Evolutionary conservation across 2,113 vertebrate genomes (phyloP).

Genomic region (Zapornia atra): DNA sequence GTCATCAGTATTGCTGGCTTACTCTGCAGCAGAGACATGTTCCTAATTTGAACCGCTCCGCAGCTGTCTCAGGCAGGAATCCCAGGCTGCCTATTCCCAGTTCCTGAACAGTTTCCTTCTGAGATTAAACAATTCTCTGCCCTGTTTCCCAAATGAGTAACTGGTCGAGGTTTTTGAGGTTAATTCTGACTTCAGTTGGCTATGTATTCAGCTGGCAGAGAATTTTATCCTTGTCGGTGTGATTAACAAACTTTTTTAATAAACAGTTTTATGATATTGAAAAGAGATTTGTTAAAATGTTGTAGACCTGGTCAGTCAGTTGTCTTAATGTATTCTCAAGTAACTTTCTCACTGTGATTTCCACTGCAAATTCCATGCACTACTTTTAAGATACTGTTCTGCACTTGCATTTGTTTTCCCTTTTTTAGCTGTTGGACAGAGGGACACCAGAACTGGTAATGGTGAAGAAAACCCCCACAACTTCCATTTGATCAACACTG

Average conservation of each 20-base stretch:
- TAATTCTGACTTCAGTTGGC: background rate
- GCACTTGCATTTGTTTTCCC: background rate
- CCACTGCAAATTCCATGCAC: background rate
- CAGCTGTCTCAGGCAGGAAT: constrained; percentile 38
- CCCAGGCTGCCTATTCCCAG: background rate
- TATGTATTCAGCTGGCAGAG: background rate
- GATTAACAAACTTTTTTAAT: background rate
- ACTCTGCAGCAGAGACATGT: background rate
- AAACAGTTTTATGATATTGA: background rate
- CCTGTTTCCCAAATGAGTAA: background rate
- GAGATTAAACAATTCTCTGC: background rate
- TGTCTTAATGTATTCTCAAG: background rate
- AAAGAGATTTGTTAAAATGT: background rate
- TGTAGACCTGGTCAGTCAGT: background rate
- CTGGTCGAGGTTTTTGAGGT: background rate
- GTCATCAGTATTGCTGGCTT: background rate
- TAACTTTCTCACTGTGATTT: background rate
- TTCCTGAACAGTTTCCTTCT: constrained; percentile 12
- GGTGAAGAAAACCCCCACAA: background rate
- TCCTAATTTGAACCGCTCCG: background rate
- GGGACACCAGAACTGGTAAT: background rate
- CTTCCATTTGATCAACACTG: background rate
- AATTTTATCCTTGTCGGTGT: accelerated
- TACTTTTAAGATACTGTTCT: background rate
- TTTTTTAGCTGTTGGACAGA: background rate